Base-by-base conservation (phyloP, 2,888 invertebrate species). In the Bedellia somnulentella region DNA sequence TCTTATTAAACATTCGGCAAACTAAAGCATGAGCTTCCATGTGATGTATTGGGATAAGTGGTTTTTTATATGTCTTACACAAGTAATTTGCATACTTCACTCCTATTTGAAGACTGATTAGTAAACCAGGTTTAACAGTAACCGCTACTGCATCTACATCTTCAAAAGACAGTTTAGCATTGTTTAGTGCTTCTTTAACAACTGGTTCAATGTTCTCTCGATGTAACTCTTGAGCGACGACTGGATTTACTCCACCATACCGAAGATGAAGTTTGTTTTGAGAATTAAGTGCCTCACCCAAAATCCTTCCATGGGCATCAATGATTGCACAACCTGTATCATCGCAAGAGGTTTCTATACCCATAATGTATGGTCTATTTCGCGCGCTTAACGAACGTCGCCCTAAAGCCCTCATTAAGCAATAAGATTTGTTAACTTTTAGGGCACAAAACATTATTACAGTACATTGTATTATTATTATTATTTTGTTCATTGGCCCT, bases 11-110 rank as follows among this genome's bases (percentile, higher is more conserved):
- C 83, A 96, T 85, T 52, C 96, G 80, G 13, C 84, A 86, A 10
- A 90, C 90, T 33, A 99, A 70, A 3, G 98, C 95, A 78, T 99
- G 99, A 2, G 99, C 98, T 77, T 97, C 89, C 99, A 99, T 99
- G 47, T 99, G 99, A 76, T 99, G 98, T 35, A 99, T 86, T 0
- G 98, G 95, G 52, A 99, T 90, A 38, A 98, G 68, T 0, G 94
- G 93, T 55, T 88, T 91, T 0, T 78, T 64, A 38, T 81, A 71
- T 30, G 70, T 64, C 40, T 70, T 77, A 12, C 87, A 83, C 28
- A 95, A 57, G 47, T 86, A 79, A 47, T 86, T 89, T 1, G 90
- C 93, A 80, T 91, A 91, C 39, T 84, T 83, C 24, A 86, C 68
- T 18, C 97, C 97, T 36, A 96, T 83, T 35, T 75, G 41, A 31